Conservation (phyloP, 2,888 invertebrate genomes). For the Allygus modestus region DNA sequence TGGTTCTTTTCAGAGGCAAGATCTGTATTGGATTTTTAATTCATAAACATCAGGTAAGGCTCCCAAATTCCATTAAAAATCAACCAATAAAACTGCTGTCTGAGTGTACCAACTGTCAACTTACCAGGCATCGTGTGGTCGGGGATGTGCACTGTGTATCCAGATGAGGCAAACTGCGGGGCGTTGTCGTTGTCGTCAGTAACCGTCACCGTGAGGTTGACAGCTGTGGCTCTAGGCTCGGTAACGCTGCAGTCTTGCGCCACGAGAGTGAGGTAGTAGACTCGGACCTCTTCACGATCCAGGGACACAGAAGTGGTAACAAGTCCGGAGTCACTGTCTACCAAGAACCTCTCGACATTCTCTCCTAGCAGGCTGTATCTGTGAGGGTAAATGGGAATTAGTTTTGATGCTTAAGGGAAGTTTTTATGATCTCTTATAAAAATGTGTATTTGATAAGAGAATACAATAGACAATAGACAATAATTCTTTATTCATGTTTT, state of each 20-base stretch:
- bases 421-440: no score
- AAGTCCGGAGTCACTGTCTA: slow-evolving; percentile 87
- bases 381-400: slow-evolving; percentile 65
- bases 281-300: slow-evolving; percentile 87
- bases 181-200: slow-evolving; percentile 92
- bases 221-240: slow-evolving; percentile 88
- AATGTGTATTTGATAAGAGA: no score
- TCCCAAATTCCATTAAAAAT: no score
- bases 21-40: no score
- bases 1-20: no score
- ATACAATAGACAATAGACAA: no score
- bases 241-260: slow-evolving; percentile 94
- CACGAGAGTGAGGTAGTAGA: slow-evolving; percentile 89
- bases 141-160: slow-evolving; percentile 89
- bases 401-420: neutral
- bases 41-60: no score
- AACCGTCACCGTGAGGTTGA: slow-evolving; percentile 88
- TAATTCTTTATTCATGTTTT: no score
- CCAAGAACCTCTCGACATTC: slow-evolving; percentile 87
- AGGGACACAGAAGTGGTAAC: slow-evolving; percentile 85
- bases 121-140: slow-evolving; percentile 86
- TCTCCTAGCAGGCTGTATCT: slow-evolving; percentile 90
- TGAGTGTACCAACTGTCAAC: no score
- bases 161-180: slow-evolving; percentile 85
- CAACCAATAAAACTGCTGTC: no score